phyloP scores from a whole-genome alignment of 2,888 invertebrate species.

The Coenonympha glycerion region DNA sequence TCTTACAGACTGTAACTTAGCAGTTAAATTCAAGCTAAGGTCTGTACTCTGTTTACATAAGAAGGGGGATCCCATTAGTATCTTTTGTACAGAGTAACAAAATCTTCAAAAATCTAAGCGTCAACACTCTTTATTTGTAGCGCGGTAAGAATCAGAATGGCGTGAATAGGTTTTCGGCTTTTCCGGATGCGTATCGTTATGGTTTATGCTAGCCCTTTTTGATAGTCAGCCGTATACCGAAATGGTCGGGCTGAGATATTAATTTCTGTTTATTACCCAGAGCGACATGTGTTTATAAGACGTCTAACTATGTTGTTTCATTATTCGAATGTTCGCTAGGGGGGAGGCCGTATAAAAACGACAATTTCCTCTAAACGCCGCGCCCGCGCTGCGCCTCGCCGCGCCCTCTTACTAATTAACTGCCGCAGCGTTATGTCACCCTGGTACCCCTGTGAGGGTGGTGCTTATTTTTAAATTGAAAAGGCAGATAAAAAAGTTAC shows the following conservation, averaged over 20 bases:
- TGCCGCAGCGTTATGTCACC: slow-evolving; percentile 73
- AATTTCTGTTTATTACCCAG: slow-evolving; percentile 64
- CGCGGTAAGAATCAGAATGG: slow-evolving; percentile 9
- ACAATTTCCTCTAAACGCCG: slow-evolving; percentile 74
- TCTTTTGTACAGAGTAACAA: slow-evolving; percentile 16
- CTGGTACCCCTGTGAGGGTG: slow-evolving; percentile 66
- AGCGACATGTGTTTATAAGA: slow-evolving; percentile 67
- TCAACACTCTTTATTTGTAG: slow-evolving; percentile 7
- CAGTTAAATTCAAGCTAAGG: slow-evolving; percentile 21
- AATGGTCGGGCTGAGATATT: slow-evolving; percentile 30
- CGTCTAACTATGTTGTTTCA: slow-evolving; percentile 69
- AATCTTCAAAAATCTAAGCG: slow-evolving; percentile 5
- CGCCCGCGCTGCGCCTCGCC: slow-evolving; percentile 72
- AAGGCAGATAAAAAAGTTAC: slow-evolving; percentile 20
- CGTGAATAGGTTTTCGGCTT: neutral
- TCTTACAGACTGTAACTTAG: too few relatives aligned
- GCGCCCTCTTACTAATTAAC: slow-evolving; percentile 74
- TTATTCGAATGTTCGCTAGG: slow-evolving; percentile 59
- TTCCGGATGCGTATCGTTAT: slow-evolving; percentile 18
- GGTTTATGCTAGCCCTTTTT: slow-evolving; percentile 29
- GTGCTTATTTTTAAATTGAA: slow-evolving; percentile 47
- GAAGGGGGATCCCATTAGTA: too few relatives aligned
- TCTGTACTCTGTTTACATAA: slow-evolving; percentile 27
- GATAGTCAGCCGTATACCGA: slow-evolving; percentile 28
- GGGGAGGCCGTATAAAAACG: slow-evolving; percentile 73